Percentiles rank a stretch among this genome's conserved stretches.
Evolutionary conservation across 2,888 invertebrate species (phyloP).

Genomic region (Drosophila percnosoma): DNA sequence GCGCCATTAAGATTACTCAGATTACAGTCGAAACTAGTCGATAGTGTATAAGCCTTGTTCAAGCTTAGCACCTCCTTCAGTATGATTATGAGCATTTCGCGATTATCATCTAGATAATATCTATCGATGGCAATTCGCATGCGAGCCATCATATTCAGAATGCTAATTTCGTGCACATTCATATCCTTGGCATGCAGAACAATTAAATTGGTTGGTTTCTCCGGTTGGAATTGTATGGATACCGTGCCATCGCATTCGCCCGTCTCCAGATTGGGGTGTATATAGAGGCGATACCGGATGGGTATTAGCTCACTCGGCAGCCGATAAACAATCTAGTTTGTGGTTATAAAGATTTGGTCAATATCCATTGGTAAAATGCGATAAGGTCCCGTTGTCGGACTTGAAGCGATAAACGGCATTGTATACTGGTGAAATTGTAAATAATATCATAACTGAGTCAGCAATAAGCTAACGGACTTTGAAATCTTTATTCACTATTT

Average conservation of each 20-base stretch:
- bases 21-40: constrained; percentile 88
- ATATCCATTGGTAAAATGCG: constrained; percentile 41
- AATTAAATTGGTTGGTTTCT: constrained; percentile 72
- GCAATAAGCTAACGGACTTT: background rate
- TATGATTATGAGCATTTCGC: constrained; percentile 85
- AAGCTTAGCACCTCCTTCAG: constrained; percentile 79
- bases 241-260: constrained; percentile 74
- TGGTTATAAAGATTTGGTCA: constrained; percentile 51
- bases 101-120: constrained; percentile 73
- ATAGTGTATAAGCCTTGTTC: constrained; percentile 86
- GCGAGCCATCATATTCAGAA: constrained; percentile 79
- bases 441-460: constrained; percentile 12
- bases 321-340: constrained; percentile 75
- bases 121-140: constrained; percentile 78
- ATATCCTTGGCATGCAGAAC: constrained; percentile 78
- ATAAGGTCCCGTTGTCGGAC: constrained; percentile 12
- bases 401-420: constrained; percentile 4
- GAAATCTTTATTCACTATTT: constrained; percentile 4
- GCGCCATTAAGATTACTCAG: constrained; percentile 90
- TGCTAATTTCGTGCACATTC: constrained; percentile 72
- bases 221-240: constrained; percentile 77
- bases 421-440: constrained; percentile 20
- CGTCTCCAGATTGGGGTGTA: constrained; percentile 68
- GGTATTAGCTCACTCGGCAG: constrained; percentile 75
- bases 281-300: constrained; percentile 73